phyloP scores from a whole-genome alignment of 2,113 vertebrate genomes.

The Macrotus californicus region DNA sequence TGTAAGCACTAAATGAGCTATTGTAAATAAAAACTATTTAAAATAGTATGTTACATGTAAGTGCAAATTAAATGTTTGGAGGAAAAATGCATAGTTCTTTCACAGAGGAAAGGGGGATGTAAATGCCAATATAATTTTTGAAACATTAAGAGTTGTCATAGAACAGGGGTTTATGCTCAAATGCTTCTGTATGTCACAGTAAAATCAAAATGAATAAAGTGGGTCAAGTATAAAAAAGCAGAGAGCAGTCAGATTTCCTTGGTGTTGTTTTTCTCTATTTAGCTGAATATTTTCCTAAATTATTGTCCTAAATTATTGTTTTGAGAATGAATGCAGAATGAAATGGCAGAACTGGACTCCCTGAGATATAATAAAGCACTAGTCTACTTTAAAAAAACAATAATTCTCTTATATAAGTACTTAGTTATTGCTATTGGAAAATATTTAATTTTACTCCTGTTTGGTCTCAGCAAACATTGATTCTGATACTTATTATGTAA shows the following conservation, averaged over 20 bases:
- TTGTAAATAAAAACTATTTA: neutral
- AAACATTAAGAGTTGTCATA: neutral
- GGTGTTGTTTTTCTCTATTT: neutral
- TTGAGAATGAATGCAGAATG: neutral
- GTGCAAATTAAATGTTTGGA: neutral
- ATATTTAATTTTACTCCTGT: conserved; percentile 45
- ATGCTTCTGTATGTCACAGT: too few relatives aligned
- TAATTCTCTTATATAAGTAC: neutral
- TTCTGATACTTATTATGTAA: neutral
- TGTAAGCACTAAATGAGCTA: neutral
- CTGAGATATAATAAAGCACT: neutral
- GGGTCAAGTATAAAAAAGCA: neutral
- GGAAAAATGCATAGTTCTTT: neutral
- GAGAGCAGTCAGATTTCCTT: neutral
- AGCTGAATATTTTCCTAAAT: neutral
- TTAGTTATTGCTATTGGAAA: conserved; percentile 46
- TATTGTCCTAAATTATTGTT: conserved; percentile 14
- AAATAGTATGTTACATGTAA: neutral
- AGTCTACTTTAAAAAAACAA: conserved; percentile 19
- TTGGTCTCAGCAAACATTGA: conserved; percentile 12
- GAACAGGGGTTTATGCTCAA: neutral
- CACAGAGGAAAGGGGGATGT: too few relatives aligned
- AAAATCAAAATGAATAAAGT: neutral
- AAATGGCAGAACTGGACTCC: neutral
- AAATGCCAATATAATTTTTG: neutral